Base-by-base conservation (phyloP, 2,888 invertebrate species). In the Tenthredo distinguenda region DNA sequence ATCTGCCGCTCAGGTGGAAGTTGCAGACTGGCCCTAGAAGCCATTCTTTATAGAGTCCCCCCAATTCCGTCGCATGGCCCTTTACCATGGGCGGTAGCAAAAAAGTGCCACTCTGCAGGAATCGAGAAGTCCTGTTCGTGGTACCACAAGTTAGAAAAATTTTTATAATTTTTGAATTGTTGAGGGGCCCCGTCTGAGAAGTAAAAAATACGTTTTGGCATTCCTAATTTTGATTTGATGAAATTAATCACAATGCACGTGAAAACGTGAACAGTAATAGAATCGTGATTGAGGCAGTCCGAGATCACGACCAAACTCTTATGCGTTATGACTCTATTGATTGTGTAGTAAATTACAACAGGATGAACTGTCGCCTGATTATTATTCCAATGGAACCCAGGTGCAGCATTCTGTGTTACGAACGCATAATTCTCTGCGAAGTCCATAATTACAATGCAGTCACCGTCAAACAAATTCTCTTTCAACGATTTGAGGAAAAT, bases 61-160 rank as follows among this genome's bases (percentile, higher is more conserved):
- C 31, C 26, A 12, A 68, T 31, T 68, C 68, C 68, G 10, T 68
- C 68, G 68, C 68, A 68, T 31, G 68, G 68, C 68, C 68, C 68
- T 68, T 68, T 68, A 15, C 68, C 68, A 12, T 68, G 68, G 3
- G 68, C 31, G 3, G 68, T 68, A 3, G 68, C 68, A 31, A 31
- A 68, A 21, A 68, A 68, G 31, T 68, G 37, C 81, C 81, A n/a
- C 21, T 65, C 55, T 40, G 58, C 55, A 10, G 26, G 18, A 26
- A 55, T 55, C n/a, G 10, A 31, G 31, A 31, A 55, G 26, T 77
- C 77, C 40, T 68, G 37, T n/a, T 68, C n/a, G 26, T 83, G 84
- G 34, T 26, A 68, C 26, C 31, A 34, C 47, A 47, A 68, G 34
- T 26, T 68, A 3, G 31, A 0, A 31, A 68, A 68, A 31, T 68